These are phyloP conservation scores for Amiota communis DNA, from an alignment of 2,888 invertebrate genomes.

Conservation along the genomic window DNA sequence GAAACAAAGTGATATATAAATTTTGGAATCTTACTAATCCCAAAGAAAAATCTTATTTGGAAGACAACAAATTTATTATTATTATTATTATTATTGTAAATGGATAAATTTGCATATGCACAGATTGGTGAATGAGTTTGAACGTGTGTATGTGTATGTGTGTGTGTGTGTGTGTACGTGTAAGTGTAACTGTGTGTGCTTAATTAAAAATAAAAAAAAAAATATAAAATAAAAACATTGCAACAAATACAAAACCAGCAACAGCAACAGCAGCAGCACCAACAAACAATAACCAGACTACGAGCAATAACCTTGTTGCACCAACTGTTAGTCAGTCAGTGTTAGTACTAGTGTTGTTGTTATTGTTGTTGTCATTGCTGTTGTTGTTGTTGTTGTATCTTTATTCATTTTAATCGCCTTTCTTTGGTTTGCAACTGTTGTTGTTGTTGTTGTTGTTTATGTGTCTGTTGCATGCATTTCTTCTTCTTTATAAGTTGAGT, in stretches of 20 bases:
- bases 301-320: conserved; percentile 11
- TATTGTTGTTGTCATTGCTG: conserved; percentile 9
- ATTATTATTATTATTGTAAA: no score
- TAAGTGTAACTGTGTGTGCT: conserved; percentile 19
- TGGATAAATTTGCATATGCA: neutral
- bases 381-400: neutral
- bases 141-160: conserved; percentile 38
- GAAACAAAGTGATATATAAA: no score
- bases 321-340: no score
- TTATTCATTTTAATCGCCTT: no score
- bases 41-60: no score
- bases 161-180: conserved; percentile 10
- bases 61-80: no score
- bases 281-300: conserved; percentile 7
- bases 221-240: neutral
- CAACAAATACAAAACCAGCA: conserved; percentile 2
- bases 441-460: no score
- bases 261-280: conserved; percentile 1
- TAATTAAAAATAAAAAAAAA: neutral
- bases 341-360: neutral
- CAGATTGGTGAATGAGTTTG: neutral
- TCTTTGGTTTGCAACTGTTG: no score
- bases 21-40: no score
- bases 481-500: no score
- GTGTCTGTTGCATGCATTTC: no score